Conservation (phyloP, 2,113 vertebrate species). For the Emberiza fucata region DNA sequence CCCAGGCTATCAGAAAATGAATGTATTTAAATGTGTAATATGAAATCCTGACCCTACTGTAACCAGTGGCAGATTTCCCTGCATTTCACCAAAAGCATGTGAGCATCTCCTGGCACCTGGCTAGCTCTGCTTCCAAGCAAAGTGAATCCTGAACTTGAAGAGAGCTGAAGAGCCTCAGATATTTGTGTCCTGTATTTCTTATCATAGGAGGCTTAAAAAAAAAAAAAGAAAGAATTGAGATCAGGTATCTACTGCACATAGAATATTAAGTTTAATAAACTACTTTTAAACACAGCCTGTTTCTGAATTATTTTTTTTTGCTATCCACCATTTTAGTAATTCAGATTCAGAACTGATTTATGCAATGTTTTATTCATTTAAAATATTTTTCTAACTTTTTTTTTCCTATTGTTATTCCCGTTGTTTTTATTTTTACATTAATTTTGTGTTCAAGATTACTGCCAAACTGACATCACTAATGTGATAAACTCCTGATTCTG, state of each 20-base stretch:
- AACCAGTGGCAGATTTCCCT: neutral
- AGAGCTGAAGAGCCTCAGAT: neutral
- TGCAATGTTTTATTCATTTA: neutral
- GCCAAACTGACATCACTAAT: neutral
- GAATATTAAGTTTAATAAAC: slow-evolving; percentile 22
- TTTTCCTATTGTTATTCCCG: neutral
- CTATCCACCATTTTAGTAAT: neutral
- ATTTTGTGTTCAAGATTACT: neutral
- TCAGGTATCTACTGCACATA: neutral
- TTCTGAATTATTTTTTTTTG: neutral
- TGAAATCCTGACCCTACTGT: neutral
- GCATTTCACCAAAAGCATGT: neutral
- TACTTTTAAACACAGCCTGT: neutral
- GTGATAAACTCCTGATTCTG: neutral
- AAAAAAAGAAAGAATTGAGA: neutral
- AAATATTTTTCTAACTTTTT: neutral
- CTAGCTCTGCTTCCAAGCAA: neutral
- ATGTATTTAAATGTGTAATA: neutral
- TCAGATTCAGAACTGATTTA: neutral
- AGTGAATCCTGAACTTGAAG: neutral
- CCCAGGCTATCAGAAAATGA: neutral
- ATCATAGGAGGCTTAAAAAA: neutral
- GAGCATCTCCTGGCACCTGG: neutral
- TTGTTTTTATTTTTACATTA: neutral
- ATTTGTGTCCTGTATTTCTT: neutral